Percentiles rank a stretch among this genome's conserved stretches.
phyloP scores from a whole-genome alignment of 1,140 invertebrate genomes.

The Drosophila setifemur region DNA sequence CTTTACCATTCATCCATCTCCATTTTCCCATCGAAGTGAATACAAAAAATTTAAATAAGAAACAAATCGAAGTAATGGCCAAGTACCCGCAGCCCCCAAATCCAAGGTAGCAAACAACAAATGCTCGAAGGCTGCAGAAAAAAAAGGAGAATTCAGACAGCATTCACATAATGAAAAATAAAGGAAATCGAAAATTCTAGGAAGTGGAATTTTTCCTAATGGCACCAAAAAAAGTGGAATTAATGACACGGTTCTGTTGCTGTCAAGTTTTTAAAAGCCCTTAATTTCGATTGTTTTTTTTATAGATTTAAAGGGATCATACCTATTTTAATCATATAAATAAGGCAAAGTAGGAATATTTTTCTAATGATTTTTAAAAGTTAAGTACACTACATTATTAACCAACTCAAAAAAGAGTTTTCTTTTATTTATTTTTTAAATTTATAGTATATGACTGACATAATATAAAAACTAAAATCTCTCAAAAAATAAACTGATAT shows the following conservation, averaged over 20 bases:
- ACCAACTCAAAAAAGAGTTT: too few species aligned
- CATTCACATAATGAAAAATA: slow-evolving; percentile 63
- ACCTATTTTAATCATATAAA: too few species aligned
- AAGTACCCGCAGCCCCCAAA: neutral
- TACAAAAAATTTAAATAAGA: slow-evolving; percentile 80
- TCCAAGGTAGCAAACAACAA: slow-evolving; percentile 66
- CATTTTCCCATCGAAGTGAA: slow-evolving; percentile 32
- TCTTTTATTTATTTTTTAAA: too few species aligned
- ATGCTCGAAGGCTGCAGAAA: slow-evolving; percentile 68
- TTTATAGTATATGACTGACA: too few species aligned
- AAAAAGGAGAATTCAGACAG: slow-evolving; percentile 7
- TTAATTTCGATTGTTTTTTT: too few species aligned
- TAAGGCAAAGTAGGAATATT: too few species aligned
- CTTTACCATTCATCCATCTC: neutral
- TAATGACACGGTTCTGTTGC: slow-evolving; percentile 60
- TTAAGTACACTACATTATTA: too few species aligned
- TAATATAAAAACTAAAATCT: neutral
- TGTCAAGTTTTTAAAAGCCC: slow-evolving; percentile 9
- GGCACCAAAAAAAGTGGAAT: slow-evolving; percentile 32
- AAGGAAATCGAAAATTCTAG: slow-evolving; percentile 25
- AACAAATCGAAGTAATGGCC: slow-evolving; percentile 77
- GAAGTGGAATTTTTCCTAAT: slow-evolving; percentile 47
- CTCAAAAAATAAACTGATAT: slow-evolving; percentile 9
- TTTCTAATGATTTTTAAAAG: too few species aligned
- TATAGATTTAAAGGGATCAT: too few species aligned